These are phyloP conservation scores for Agrilus biguttatus DNA, from an alignment of 2,888 invertebrate genomes.

Conservation along the genomic window DNA sequence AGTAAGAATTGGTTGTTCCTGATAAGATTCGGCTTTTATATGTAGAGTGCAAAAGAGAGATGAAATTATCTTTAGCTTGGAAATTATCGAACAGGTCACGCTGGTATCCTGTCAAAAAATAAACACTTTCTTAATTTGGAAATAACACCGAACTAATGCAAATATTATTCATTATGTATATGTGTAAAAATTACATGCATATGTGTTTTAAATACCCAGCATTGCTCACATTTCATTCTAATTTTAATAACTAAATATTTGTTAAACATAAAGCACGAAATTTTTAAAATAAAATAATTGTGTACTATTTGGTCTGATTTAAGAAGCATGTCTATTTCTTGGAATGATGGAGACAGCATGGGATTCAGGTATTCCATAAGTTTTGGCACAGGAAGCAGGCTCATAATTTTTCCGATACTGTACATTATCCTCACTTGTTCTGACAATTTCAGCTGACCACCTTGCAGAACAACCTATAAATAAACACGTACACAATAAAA, in stretches of 20 bases:
- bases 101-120: conserved; percentile 31
- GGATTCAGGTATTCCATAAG: conserved; percentile 55
- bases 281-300: conserved; percentile 1
- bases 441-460: conserved; percentile 43
- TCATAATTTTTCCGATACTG: conserved; percentile 58
- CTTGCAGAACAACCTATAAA: conserved; percentile 36
- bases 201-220: too few relatives aligned
- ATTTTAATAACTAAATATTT: background rate
- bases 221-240: too few relatives aligned
- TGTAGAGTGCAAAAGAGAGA: conserved; percentile 43
- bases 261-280: background rate
- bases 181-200: too few relatives aligned
- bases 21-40: conserved; percentile 13
- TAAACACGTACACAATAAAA: conserved; percentile 1
- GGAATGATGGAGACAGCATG: conserved; percentile 51
- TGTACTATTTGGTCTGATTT: conserved; percentile 33
- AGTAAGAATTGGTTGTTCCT: conserved; percentile 40
- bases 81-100: conserved; percentile 37
- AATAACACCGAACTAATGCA: background rate
- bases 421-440: conserved; percentile 64
- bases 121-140: conserved; percentile 2
- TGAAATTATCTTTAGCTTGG: conserved; percentile 53
- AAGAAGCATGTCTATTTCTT: conserved; percentile 42
- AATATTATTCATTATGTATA: too few relatives aligned
- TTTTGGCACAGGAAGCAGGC: conserved; percentile 45